Percentiles rank a stretch among this genome's conserved stretches.
Evolutionary conservation across 1,140 invertebrate genomes (phyloP).

Genomic region (Cheumatopsyche charites): DNA sequence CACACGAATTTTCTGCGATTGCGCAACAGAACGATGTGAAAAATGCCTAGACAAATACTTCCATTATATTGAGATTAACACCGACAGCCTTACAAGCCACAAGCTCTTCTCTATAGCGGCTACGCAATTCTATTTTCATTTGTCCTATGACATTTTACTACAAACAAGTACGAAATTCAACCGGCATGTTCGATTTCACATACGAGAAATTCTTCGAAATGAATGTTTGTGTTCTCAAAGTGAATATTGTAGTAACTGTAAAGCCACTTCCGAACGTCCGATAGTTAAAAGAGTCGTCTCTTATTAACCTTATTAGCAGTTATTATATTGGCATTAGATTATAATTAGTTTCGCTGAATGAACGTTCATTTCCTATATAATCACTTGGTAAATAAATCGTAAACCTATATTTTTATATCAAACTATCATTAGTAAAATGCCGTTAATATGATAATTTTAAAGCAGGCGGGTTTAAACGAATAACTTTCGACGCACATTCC

Average conservation of each 20-base stretch:
- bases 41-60: background rate
- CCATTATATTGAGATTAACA: constrained; percentile 1
- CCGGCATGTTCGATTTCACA: too few species aligned
- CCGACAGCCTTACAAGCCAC: background rate
- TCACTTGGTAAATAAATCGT: background rate
- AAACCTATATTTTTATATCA: background rate
- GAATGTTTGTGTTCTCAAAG: too few species aligned
- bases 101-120: background rate
- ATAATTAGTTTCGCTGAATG: background rate
- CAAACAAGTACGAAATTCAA: too few species aligned
- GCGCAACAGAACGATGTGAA: background rate
- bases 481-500: too few species aligned
- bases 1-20: constrained; percentile 13
- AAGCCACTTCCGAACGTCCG: too few species aligned
- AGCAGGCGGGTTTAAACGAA: too few species aligned
- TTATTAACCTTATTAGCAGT: background rate
- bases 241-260: too few species aligned
- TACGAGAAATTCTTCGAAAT: too few species aligned
- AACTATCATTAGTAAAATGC: background rate
- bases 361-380: background rate
- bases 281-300: background rate
- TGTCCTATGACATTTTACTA: too few species aligned
- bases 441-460: too few species aligned
- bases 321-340: background rate
- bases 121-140: too few species aligned